A percentile compares a stretch with the other conserved stretches of the same genome.
phyloP scores from a whole-genome alignment of 2,113 vertebrate genomes.

The Onychostoma macrolepis region DNA sequence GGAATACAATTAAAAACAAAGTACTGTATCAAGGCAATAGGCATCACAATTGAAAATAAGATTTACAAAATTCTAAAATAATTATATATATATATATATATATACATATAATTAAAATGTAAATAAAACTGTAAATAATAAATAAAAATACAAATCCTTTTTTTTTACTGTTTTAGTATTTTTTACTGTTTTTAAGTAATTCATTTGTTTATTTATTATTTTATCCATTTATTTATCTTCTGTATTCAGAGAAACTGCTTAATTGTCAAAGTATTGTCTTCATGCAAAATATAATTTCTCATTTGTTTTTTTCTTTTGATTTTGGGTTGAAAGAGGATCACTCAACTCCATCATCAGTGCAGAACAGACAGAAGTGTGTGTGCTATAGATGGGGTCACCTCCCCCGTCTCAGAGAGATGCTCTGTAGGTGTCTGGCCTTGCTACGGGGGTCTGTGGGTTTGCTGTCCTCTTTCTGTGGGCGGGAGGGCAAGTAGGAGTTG shows the following conservation, averaged over 20 bases:
- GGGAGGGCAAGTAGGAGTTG: slow-evolving; percentile 70
- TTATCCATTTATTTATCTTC: not conserved
- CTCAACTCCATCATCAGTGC: not conserved
- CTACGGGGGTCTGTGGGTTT: slow-evolving; percentile 83
- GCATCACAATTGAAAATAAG: no score
- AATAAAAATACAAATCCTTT: no score
- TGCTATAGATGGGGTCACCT: slow-evolving; percentile 64
- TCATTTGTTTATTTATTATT: no score
- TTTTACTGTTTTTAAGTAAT: not conserved
- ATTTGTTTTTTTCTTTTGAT: not conserved
- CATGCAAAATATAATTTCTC: not conserved
- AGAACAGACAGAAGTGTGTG: not conserved
- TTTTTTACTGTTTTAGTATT: not conserved
- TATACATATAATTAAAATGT: no score
- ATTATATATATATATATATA: no score
- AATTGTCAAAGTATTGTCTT: not conserved
- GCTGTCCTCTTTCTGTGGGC: slow-evolving; percentile 67
- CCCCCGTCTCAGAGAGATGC: slow-evolving; percentile 84
- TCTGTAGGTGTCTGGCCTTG: slow-evolving; percentile 86
- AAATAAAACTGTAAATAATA: no score
- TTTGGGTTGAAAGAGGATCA: not conserved
- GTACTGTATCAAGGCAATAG: no score
- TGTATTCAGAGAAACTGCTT: not conserved
- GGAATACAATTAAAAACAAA: no score
- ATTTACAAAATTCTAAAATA: no score